A percentile compares a stretch with the other conserved stretches of the same genome.
phyloP scores from a whole-genome alignment of 2,797 vertebrate genomes.

The Argentina silus region DNA sequence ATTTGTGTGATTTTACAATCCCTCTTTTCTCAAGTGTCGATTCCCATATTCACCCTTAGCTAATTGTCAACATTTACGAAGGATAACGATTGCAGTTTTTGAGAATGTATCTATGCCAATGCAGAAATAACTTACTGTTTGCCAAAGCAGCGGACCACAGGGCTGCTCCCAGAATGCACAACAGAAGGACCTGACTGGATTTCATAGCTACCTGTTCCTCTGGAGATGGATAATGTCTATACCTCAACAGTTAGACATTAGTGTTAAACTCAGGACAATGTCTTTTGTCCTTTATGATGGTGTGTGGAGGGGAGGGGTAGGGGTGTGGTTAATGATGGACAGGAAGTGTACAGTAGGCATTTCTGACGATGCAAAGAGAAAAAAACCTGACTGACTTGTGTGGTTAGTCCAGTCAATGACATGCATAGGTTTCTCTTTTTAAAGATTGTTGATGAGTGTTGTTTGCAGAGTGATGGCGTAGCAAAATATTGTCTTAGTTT shows the following conservation, averaged over 20 bases:
- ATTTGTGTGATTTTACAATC: too few relatives aligned
- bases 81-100: too few relatives aligned
- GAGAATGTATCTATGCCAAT: not conserved
- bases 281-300: not conserved
- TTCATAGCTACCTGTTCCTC: not conserved
- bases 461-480: not conserved
- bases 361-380: slow-evolving; percentile 5
- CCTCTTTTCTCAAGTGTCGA: not conserved
- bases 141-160: not conserved
- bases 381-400: not conserved
- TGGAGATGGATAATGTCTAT: not conserved
- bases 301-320: not conserved
- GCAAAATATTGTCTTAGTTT: too few relatives aligned
- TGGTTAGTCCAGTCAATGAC: slow-evolving; percentile 16
- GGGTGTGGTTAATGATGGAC: not conserved
- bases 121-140: slow-evolving; percentile 6
- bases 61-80: not conserved
- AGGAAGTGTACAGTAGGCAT: slow-evolving; percentile 42
- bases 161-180: not conserved
- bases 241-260: not conserved
- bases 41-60: not conserved
- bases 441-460: not conserved
- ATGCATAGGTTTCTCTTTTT: not conserved
- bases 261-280: not conserved
- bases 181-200: not conserved